Base-by-base conservation (phyloP, 2,113 vertebrate species). In the Callipepla squamata region DNA sequence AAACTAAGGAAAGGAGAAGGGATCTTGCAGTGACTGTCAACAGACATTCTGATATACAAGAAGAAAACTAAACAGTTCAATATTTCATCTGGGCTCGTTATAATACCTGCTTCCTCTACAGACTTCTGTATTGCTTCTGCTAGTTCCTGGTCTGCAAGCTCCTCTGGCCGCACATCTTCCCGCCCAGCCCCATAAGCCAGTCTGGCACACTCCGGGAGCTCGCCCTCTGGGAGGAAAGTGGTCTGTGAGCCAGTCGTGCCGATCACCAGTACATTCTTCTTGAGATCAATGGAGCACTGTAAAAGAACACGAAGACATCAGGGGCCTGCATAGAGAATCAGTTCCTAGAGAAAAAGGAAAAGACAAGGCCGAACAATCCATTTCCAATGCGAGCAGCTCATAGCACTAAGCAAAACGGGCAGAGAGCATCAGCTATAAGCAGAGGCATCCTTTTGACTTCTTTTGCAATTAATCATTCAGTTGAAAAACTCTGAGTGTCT, bases 251-350 rank as follows among this genome's bases (percentile, higher is more conserved):
- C 99, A 0, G 99, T 99, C 5, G 99, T 99, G 97, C 99, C 98
- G 0, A 99, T 99, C 80, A 99, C 98, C 3, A 99, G 98, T 4
- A 99, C 97, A 3, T 98, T 99, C 97, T 99, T 99, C 98, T 99
- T 99, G 96, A 99, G 98, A 97, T 99, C 99, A 22, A 99, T 99
- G 1, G 99, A 98, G 94, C 99, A 99, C 99, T 99, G 93, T 3
- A 58, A 59, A 53, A 61, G 80, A 95, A 50, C 84, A 91, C 7
- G 0, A 14, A 74, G 55, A 76, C 13, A 3, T 80, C 82, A 92
- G 85, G 25, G 50, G 42, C 28, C 48, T 45, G 59, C 0, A 0
- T 21, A 8, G 36, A 75, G 44, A 16, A 15, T 4, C 2, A 1
- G 1, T 6, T 58, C 45, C 79, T 59, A 0, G 70, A 36, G 34